These are phyloP conservation scores for Cephalopterus ornatus DNA, from an alignment of 2,113 vertebrate species.

Conservation along the genomic window DNA sequence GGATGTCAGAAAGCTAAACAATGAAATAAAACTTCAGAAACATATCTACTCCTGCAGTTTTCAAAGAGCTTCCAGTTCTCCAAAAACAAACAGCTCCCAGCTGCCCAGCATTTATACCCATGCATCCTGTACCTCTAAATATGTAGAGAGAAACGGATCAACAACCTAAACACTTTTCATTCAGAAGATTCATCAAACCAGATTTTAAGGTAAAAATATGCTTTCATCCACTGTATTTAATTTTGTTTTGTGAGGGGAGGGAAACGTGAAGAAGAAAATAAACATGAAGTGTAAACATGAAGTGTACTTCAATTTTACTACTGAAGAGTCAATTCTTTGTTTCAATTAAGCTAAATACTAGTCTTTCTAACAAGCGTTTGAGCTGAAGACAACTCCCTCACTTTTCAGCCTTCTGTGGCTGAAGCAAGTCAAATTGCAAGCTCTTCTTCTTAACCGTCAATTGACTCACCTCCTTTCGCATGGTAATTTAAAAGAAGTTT, in stretches of 20 bases:
- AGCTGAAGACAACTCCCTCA: background rate
- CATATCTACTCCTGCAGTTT: conserved; percentile 55
- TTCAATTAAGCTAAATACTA: background rate
- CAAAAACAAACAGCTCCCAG: conserved; percentile 56
- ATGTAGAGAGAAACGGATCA: background rate
- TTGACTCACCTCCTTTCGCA: background rate
- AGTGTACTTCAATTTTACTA: background rate
- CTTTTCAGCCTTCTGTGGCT: background rate
- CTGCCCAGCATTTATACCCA: background rate
- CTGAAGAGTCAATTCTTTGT: background rate
- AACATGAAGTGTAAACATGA: background rate
- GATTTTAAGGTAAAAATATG: conserved; percentile 28
- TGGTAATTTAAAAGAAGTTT: background rate
- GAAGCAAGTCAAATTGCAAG: background rate
- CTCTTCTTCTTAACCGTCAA: background rate
- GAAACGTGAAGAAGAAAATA: background rate
- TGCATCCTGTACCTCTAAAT: background rate
- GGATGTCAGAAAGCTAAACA: conserved; percentile 57
- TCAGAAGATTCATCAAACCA: background rate
- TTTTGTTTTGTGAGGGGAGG: conserved; percentile 11
- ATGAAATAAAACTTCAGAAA: conserved; percentile 65
- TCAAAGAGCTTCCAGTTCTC: conserved; percentile 50
- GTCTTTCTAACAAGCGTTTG: background rate
- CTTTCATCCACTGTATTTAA: background rate
- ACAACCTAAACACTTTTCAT: background rate